Evolutionary conservation across 1,140 invertebrate genomes (phyloP), one percentile per base, ranked within the genome.

Genomic region (Drusus annulatus): DNA sequence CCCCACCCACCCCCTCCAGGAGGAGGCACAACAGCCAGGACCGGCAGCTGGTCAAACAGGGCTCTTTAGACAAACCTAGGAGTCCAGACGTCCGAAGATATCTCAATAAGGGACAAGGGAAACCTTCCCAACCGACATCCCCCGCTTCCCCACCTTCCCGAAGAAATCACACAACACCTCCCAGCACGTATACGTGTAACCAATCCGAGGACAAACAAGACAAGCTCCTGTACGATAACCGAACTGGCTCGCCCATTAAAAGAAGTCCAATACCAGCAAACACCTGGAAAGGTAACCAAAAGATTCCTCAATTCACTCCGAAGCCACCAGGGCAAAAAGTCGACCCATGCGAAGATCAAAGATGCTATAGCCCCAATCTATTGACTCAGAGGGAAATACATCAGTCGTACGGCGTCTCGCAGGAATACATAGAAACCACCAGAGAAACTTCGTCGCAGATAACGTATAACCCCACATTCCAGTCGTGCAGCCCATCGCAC

Each of bases 391-490:
- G 85, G 85, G 88, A 76, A 71, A 84, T 74, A 85, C 89, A 50
- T 78, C 83, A 50, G 76, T 84, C 62, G 84, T 83, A 83, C 36
- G 81, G 81, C 36, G 81, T 83, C 1, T 80, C 81, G 2, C 76
- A 77, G 56, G 81, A 83, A 10, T 83, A 83, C 45, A 25, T 83
- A 62, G 81, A 86, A 51, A 84, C 86, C 79, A 84, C 85, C 76
- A 86, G 86, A 80, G 89, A 90, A 58, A 83, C 85, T 31, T 89
- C 36, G 2, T 45, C 89, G 2, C 89, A 90, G 84, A 88, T 90
- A 52, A 90, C 89, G 2, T 90, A 86, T 79, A 90, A 90, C 68
- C 89, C 89, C 68, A 90, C 89, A 88, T 90, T 90, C 88, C 89
- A 90, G 85, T 90, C 87, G 2, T 88, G 89, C 75, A 90, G 89